These are phyloP conservation scores for Pseudolycoriella hygida DNA, from an alignment of 2,888 invertebrate genomes.

Conservation along the genomic window DNA sequence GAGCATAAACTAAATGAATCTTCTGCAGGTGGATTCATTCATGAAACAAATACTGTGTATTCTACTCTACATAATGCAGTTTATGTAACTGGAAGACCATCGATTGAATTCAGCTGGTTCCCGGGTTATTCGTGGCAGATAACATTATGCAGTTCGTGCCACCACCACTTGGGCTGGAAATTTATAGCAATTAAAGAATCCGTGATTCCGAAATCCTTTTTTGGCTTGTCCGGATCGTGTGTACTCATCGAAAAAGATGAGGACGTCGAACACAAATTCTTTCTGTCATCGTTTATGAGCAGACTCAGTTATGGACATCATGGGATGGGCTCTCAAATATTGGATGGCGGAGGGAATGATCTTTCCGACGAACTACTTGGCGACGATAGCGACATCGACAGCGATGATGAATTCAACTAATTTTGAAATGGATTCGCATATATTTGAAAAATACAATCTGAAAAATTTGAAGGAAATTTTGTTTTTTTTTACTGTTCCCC, in stretches of 20 bases:
- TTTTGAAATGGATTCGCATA: too few relatives aligned
- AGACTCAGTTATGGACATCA: too few relatives aligned
- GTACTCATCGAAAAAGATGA: background rate
- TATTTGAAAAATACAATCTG: too few relatives aligned
- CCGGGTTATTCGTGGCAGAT: slow-evolving; percentile 76
- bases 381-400: too few relatives aligned
- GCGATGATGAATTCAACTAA: too few relatives aligned
- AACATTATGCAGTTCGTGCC: slow-evolving; percentile 46
- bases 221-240: background rate
- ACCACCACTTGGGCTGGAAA: slow-evolving; percentile 60
- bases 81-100: slow-evolving; percentile 35
- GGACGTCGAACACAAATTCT: background rate
- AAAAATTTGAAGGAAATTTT: too few relatives aligned
- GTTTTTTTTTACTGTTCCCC: too few relatives aligned
- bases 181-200: slow-evolving; percentile 40
- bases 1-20: too few relatives aligned
- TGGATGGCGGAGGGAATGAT: too few relatives aligned
- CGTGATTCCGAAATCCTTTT: background rate
- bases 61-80: slow-evolving; percentile 31
- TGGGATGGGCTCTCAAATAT: too few relatives aligned
- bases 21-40: slow-evolving; percentile 44
- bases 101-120: slow-evolving; percentile 68
- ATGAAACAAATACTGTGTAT: slow-evolving; percentile 59
- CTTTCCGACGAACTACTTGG: too few relatives aligned
- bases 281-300: too few relatives aligned